Evolutionary conservation across 2,888 invertebrate species (phyloP).

Genomic region (Drosophila paramelanica): DNA sequence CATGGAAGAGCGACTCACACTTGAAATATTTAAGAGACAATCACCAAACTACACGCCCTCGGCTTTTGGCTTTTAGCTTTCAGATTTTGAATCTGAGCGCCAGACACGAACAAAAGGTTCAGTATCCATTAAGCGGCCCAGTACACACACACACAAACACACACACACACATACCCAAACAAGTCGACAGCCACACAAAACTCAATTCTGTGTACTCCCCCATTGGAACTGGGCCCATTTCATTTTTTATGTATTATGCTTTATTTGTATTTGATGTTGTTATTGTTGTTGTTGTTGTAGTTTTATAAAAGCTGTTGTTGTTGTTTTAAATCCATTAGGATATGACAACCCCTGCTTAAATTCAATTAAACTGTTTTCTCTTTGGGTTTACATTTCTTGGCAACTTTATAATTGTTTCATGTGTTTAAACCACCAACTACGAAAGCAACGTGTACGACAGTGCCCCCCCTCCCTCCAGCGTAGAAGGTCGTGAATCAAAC

Average conservation of each 20-base stretch:
- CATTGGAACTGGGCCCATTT: slow-evolving; percentile 22
- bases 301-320: slow-evolving; percentile 48
- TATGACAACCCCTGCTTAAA: slow-evolving; percentile 81
- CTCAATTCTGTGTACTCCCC: slow-evolving; percentile 16
- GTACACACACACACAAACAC: too few relatives aligned
- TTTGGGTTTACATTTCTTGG: slow-evolving; percentile 78
- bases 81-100: neutral
- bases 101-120: slow-evolving; percentile 32
- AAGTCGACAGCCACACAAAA: neutral
- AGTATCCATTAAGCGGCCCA: slow-evolving; percentile 46
- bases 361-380: slow-evolving; percentile 81
- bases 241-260: slow-evolving; percentile 59
- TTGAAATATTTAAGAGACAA: slow-evolving; percentile 5
- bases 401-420: slow-evolving; percentile 80
- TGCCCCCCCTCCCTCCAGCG: too few relatives aligned
- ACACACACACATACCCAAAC: neutral
- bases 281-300: slow-evolving; percentile 45
- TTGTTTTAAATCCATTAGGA: slow-evolving; percentile 80
- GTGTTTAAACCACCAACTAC: slow-evolving; percentile 77
- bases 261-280: slow-evolving; percentile 57
- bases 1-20: neutral
- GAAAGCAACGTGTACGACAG: slow-evolving; percentile 33
- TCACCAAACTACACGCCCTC: slow-evolving; percentile 3
- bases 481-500: slow-evolving; percentile 30
- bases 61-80: slow-evolving; percentile 16